A percentile compares a stretch with the other conserved stretches of the same genome.
Evolutionary conservation across 2,113 vertebrate species (phyloP).

Genomic region (Orientallactaga bullata): DNA sequence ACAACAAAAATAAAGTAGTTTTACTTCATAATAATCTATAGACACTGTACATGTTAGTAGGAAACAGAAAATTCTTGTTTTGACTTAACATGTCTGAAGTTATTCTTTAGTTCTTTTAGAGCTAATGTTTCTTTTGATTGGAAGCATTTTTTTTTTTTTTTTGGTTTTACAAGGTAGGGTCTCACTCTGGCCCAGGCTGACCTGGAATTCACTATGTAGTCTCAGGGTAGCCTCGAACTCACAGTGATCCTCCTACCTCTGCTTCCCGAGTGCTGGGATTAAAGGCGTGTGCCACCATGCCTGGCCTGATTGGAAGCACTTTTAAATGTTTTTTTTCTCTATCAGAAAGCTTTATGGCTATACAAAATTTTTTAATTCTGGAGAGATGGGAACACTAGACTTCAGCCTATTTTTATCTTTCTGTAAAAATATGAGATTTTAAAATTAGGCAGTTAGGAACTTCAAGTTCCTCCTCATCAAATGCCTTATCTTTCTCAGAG

Average conservation of each 20-base stretch:
- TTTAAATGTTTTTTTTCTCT: no score
- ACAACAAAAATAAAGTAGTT: no score
- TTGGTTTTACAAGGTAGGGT: no score
- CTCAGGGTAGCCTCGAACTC: no score
- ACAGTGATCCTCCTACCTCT: no score
- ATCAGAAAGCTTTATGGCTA: not conserved
- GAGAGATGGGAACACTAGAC: not conserved
- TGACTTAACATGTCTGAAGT: not conserved
- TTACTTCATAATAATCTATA: no score
- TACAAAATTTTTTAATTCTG: slow-evolving; percentile 20
- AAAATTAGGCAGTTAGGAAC: not conserved
- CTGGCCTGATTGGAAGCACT: not conserved
- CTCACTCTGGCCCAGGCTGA: no score
- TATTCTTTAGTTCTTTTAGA: not conserved
- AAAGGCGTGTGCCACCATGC: no score
- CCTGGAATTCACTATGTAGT: no score
- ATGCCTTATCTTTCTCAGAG: not conserved
- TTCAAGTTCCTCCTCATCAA: not conserved
- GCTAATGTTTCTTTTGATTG: not conserved
- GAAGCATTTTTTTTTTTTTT: not conserved
- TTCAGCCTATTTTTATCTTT: slow-evolving; percentile 7
- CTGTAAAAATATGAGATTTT: not conserved
- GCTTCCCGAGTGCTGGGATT: no score
- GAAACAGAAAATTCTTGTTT: not conserved
- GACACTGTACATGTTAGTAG: no score